Percentiles rank a stretch among this genome's conserved stretches.
phyloP scores from a whole-genome alignment of 1,140 invertebrate genomes.

The Anoplolepis gracilipes region DNA sequence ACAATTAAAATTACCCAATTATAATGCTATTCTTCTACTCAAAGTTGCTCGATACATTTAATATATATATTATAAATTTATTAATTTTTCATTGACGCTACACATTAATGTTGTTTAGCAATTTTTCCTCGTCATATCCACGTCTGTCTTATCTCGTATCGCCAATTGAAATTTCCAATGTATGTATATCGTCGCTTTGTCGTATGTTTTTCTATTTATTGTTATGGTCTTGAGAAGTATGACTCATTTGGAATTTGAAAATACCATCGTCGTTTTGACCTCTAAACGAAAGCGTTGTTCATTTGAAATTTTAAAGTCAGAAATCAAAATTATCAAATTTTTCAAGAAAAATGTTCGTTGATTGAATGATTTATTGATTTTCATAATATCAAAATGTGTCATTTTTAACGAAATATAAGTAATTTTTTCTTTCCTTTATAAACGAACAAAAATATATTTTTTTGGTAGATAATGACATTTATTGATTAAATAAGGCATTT shows the following conservation, averaged over 20 bases:
- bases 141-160: background rate
- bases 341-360: background rate
- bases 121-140: background rate
- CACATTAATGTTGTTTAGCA: background rate
- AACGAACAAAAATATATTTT: background rate
- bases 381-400: background rate
- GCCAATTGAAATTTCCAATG: constrained; percentile 29
- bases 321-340: background rate
- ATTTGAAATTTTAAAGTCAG: background rate
- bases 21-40: background rate
- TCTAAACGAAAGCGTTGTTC: constrained; percentile 37
- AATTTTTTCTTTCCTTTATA: background rate
- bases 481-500: background rate
- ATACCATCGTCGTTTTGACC: constrained; percentile 57
- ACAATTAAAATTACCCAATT: background rate
- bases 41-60: background rate
- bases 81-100: background rate
- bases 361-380: background rate
- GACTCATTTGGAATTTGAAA: constrained; percentile 64
- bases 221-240: constrained; percentile 61
- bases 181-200: background rate
- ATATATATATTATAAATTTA: background rate
- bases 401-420: background rate
- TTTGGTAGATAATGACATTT: background rate
- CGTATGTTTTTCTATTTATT: constrained; percentile 71